Percentiles rank a stretch among this genome's conserved stretches.
Evolutionary conservation across 1,140 invertebrate genomes (phyloP).

Genomic region (Pseudomyrmex flavicornis): DNA sequence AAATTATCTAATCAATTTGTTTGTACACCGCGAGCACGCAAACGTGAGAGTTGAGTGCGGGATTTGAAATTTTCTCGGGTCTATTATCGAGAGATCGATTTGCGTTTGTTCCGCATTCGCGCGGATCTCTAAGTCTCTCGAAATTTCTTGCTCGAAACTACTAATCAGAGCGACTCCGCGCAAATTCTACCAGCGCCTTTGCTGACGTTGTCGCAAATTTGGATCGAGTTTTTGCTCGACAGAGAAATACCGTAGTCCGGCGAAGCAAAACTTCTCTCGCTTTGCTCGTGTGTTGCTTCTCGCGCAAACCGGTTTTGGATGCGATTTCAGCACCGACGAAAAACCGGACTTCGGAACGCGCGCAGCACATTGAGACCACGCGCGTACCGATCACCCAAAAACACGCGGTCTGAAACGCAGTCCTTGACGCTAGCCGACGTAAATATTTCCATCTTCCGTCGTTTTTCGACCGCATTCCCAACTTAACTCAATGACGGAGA

Average conservation of each 20-base stretch:
- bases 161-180: too few relatives aligned
- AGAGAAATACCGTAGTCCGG: background rate
- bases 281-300: constrained; percentile 19
- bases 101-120: too few relatives aligned
- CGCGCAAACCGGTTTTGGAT: constrained; percentile 39
- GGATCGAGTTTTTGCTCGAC: constrained; percentile 6
- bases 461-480: background rate
- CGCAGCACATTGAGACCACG: background rate
- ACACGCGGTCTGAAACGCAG: background rate
- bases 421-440: too few relatives aligned
- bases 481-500: background rate
- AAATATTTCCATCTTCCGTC: background rate
- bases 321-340: constrained; percentile 36
- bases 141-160: background rate
- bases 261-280: background rate
- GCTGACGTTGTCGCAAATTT: constrained; percentile 1
- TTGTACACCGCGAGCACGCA: too few relatives aligned
- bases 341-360: constrained; percentile 22
- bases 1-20: too few relatives aligned
- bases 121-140: background rate
- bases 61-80: too few relatives aligned
- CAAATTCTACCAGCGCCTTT: background rate
- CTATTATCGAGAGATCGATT: too few relatives aligned
- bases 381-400: background rate
- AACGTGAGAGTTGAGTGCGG: too few relatives aligned